These are phyloP conservation scores for Sebastes paucispinis DNA, from an alignment of 2,797 vertebrate genomes.

Conservation along the genomic window DNA sequence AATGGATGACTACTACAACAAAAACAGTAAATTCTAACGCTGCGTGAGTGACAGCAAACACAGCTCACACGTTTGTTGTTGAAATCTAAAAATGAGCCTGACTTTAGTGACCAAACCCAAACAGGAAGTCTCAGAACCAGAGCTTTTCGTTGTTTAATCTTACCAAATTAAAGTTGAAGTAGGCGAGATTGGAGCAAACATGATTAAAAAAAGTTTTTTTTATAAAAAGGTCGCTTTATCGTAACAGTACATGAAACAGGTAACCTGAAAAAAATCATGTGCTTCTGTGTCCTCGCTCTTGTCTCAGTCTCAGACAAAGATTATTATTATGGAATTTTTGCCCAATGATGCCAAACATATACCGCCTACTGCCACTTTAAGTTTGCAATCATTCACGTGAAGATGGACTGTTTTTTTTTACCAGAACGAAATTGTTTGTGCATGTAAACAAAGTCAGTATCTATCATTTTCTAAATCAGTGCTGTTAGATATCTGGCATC, in stretches of 20 bases:
- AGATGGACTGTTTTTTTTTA: background rate
- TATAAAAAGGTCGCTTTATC: too few species aligned
- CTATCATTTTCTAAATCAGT: background rate
- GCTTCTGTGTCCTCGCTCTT: too few species aligned
- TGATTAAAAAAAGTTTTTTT: too few species aligned
- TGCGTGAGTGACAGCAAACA: background rate
- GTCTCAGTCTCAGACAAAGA: too few species aligned
- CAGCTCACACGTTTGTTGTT: background rate
- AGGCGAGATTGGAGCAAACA: too few species aligned
- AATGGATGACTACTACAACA: too few species aligned
- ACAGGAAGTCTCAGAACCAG: background rate
- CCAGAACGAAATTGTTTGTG: background rate
- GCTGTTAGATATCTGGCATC: background rate
- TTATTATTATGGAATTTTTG: too few species aligned
- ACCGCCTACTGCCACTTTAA: too few species aligned
- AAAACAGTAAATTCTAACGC: background rate
- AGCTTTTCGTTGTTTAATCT: background rate
- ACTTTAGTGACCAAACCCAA: background rate
- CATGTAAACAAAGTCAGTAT: background rate
- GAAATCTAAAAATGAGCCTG: background rate
- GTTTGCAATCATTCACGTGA: background rate
- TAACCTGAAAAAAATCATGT: too few species aligned
- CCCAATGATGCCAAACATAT: too few species aligned
- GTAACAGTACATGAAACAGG: too few species aligned
- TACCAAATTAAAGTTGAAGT: too few species aligned